Base-by-base conservation (phyloP, 2,888 invertebrate species). In the Limnephilus rhombicus region DNA sequence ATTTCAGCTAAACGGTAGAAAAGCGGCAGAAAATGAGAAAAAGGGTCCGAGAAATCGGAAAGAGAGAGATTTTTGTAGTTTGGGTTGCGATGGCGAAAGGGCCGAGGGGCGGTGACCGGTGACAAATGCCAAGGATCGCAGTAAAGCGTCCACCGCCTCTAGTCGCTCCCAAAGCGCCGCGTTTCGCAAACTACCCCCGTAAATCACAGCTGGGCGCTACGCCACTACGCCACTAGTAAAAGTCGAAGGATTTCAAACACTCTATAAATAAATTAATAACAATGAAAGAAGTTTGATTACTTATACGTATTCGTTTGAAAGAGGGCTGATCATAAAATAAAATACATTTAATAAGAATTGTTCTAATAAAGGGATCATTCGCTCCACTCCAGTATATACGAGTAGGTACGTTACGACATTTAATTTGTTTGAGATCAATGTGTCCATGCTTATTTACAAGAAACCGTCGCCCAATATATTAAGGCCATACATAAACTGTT, bases 171-270 rank as follows among this genome's bases (percentile, higher is more conserved):
- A 89, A 89, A 89, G 91, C 49, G 83, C 90, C 91, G 87, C 92
- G 88, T 89, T 92, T 92, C 93, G 53, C 92, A 92, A 93, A 92
- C 93, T 85, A 80, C 92, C 90, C 49, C 80, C 91, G 91, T 93
- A 93, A 93, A 93, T 93, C 93, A 91, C 89, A 24, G 24, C 24
- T n/a, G 68, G 68, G 24, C 68, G 68, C 68, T 68, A 81, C 53
- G 91, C 85, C 80, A 85, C 68, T 68, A 81, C 53, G 91, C 85
- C 80, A 85, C 82, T 80, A 41, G 49, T 53, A 68, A 49, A 68
- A 80, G 34, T 80, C 31, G 68, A 80, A 68, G 34, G 31, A 80
- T 34, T 49, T 37, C n/a, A 18, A 68, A 31, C 18, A 45, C 68
- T 68, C 68, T 9, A 68, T 4, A 68, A 68, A 68, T n/a, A 68